These are phyloP conservation scores for Chrysocyon brachyurus DNA, from an alignment of 2,797 vertebrate species.

Conservation along the genomic window DNA sequence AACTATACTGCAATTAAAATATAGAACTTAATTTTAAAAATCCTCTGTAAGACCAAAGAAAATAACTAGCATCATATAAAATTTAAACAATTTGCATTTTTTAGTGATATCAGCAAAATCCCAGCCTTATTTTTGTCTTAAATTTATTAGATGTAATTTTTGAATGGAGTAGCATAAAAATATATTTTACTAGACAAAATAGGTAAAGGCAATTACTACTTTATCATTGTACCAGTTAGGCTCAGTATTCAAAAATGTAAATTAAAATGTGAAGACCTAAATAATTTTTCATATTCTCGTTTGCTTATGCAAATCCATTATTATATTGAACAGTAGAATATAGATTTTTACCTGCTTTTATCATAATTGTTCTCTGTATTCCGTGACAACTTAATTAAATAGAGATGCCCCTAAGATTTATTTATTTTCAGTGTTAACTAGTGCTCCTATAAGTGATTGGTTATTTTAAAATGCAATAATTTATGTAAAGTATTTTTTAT, in stretches of 20 bases:
- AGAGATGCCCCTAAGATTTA: background rate
- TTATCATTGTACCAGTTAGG: background rate
- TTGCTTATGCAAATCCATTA: background rate
- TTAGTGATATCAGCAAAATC: background rate
- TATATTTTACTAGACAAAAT: background rate
- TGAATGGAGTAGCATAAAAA: background rate
- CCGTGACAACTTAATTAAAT: background rate
- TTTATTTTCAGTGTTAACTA: background rate
- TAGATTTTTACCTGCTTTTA: background rate
- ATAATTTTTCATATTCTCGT: background rate
- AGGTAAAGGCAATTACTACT: background rate
- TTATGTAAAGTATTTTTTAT: background rate
- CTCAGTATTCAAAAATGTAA: background rate
- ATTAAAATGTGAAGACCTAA: background rate
- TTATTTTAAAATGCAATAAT: background rate
- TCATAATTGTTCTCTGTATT: background rate
- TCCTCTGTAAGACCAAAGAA: background rate
- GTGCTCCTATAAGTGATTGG: background rate
- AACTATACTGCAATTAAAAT: background rate
- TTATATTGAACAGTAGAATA: background rate
- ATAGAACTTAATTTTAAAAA: background rate
- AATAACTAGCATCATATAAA: background rate
- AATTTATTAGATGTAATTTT: background rate
- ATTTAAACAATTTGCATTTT: background rate
- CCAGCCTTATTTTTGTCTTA: background rate